A percentile compares a stretch with the other conserved stretches of the same genome.
Evolutionary conservation across 2,888 invertebrate genomes (phyloP).

Genomic region (Dioctria rufipes): DNA sequence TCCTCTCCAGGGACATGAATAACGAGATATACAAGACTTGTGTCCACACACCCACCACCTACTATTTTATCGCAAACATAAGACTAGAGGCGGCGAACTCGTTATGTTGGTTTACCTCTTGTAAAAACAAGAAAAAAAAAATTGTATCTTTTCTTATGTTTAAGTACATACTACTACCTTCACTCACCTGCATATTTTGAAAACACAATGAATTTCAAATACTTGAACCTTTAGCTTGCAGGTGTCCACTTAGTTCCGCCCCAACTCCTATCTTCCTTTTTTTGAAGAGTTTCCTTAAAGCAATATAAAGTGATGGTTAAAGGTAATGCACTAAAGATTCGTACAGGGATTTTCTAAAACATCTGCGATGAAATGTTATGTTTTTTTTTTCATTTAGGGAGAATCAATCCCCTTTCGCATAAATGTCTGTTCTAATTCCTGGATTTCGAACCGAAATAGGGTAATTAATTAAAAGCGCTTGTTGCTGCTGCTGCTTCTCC

Average conservation of each 20-base stretch:
- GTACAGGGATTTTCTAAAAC: not conserved
- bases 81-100: not conserved
- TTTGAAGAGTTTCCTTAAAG: too few species aligned
- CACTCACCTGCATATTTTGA: too few species aligned
- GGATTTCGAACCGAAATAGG: conserved; percentile 22
- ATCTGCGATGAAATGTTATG: not conserved
- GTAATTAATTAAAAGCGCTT: conserved; percentile 48
- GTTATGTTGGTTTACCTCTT: not conserved
- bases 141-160: not conserved
- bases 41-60: not conserved
- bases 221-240: too few species aligned
- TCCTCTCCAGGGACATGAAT: not conserved
- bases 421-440: not conserved
- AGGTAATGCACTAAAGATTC: not conserved
- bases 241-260: too few species aligned
- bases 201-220: too few species aligned
- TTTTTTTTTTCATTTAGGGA: not conserved
- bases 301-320: too few species aligned
- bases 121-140: not conserved
- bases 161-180: too few species aligned
- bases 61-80: not conserved
- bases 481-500: not conserved
- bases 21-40: not conserved
- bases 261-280: too few species aligned
- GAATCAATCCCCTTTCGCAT: not conserved